Base-by-base conservation (phyloP, 2,888 invertebrate genomes). In the Merodon equestris region DNA sequence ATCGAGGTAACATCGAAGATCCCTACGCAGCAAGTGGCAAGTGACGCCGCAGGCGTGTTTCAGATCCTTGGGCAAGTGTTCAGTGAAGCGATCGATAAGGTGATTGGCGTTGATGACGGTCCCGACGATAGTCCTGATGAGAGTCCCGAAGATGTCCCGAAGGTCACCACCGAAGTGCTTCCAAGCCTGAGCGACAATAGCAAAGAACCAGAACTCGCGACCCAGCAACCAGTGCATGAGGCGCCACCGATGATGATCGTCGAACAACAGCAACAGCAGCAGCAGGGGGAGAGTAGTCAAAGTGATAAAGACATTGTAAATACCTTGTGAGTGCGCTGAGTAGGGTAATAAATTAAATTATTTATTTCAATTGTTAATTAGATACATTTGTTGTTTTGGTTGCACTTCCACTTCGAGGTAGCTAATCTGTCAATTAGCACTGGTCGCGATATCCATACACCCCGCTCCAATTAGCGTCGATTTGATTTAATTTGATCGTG, bases 41-140 rank as follows among this genome's bases (percentile, higher is more conserved):
- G 84, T 54, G 87, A 86, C 82, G 88, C 87, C 0, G 77, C 87
- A 67, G 87, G 87, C 66, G 87, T 88, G 68, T 87, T 87, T 83
- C 87, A 87, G 74, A 83, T 87, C 4, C 87, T 87, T 57, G 86
- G 87, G 67, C 87, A 88, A 75, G 87, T 87, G 34, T 84, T 87
- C 42, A 87, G 86, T 64, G 86, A 87, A 63, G 85, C 87, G 53
- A 87, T 87, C 47, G 85, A 88, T 67, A 83, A 87, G 63, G 87
- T 87, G 0, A 87, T 87, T 19, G 86, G 85, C 27, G 85, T 84
- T 1, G 86, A 86, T 40, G 86, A 85, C 42, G 86, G 85, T 38
- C 27, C 27, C 27, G 27, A 27, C n/a, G n/a, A n/a, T n/a, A n/a
- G n/a, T n/a, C 70, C 75, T 13, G 85, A 84, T 5, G 86, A 85